phyloP scores from a whole-genome alignment of 2,888 invertebrate genomes.

The Schizaphis graminum region DNA sequence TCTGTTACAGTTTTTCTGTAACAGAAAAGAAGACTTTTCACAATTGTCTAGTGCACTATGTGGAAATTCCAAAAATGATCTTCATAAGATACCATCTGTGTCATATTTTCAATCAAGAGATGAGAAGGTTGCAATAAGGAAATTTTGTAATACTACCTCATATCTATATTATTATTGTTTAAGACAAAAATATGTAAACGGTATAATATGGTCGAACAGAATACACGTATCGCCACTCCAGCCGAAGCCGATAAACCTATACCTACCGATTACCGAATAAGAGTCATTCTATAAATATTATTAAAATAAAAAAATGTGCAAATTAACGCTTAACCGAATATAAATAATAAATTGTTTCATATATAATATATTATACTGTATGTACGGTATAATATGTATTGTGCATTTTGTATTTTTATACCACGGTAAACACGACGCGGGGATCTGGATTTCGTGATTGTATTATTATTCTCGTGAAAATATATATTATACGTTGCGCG shows the following conservation, averaged over 20 bases:
- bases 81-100: conserved; percentile 30
- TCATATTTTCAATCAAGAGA: conserved; percentile 35
- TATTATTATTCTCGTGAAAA: neutral
- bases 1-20: neutral
- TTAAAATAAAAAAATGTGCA: neutral
- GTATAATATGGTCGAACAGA: neutral
- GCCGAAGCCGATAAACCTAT: neutral
- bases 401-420: neutral
- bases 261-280: neutral
- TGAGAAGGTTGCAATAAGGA: neutral
- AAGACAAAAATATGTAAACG: neutral
- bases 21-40: neutral
- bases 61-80: conserved; percentile 27
- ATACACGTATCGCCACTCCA: neutral
- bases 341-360: neutral
- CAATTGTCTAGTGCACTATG: neutral
- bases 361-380: neutral
- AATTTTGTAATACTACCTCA: neutral
- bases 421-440: neutral
- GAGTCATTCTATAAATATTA: neutral
- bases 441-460: neutral
- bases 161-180: neutral
- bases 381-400: neutral
- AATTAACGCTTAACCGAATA: neutral
- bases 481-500: neutral